Percentiles rank a stretch among this genome's conserved stretches.
Evolutionary conservation across 2,888 invertebrate species (phyloP).

Genomic region (Melanargia galathea): DNA sequence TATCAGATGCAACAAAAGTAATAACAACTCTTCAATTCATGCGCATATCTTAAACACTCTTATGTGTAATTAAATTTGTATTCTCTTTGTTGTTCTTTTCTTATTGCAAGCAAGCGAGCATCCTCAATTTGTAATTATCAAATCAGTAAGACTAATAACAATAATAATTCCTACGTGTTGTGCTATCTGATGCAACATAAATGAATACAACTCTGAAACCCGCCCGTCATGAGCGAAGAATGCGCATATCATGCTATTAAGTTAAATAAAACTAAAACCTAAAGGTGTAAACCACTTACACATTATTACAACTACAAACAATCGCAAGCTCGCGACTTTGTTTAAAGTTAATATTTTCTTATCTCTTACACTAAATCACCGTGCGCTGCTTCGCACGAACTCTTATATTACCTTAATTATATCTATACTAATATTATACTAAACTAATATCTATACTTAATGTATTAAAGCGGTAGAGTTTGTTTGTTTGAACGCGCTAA

Average conservation of each 20-base stretch:
- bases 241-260: slow-evolving; percentile 23
- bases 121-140: slow-evolving; percentile 5
- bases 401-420: too few species aligned
- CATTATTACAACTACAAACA: slow-evolving; percentile 14
- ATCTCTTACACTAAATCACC: neutral
- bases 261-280: slow-evolving; percentile 22
- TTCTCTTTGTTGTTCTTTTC: neutral
- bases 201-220: slow-evolving; percentile 21
- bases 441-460: too few species aligned
- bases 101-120: neutral
- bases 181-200: slow-evolving; percentile 21
- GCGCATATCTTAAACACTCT: too few species aligned
- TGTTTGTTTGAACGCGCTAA: too few species aligned
- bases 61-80: neutral
- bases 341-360: neutral
- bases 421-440: too few species aligned
- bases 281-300: slow-evolving; percentile 19
- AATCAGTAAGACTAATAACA: slow-evolving; percentile 5
- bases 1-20: neutral
- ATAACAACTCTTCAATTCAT: neutral
- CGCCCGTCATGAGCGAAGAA: slow-evolving; percentile 23
- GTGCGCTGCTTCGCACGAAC: too few species aligned
- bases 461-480: too few species aligned
- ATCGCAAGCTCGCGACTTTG: slow-evolving; percentile 5
- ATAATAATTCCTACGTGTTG: slow-evolving; percentile 13